Conservation (phyloP, 2,797 vertebrate genomes). For the Antrozous pallidus region DNA sequence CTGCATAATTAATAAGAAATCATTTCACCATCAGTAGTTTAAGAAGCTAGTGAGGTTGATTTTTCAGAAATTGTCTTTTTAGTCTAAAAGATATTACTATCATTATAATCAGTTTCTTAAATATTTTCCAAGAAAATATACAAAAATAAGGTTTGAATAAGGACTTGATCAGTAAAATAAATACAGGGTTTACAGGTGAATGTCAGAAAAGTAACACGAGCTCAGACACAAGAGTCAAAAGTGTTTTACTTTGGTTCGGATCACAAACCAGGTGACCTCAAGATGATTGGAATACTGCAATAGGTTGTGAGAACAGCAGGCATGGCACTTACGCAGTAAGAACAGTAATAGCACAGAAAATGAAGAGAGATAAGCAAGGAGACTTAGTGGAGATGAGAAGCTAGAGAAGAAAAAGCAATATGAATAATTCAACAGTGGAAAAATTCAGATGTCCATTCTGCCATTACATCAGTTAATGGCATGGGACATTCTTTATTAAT, state of each 20-base stretch:
- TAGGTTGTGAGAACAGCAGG: background rate
- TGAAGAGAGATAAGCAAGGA: background rate
- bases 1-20: background rate
- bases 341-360: background rate
- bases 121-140: slow-evolving; percentile 27
- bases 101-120: slow-evolving; percentile 22
- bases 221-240: background rate
- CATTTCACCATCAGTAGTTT: background rate
- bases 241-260: background rate
- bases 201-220: slow-evolving; percentile 22
- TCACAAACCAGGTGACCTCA: background rate
- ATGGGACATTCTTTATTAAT: background rate
- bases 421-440: slow-evolving; percentile 21
- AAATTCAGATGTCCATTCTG: background rate
- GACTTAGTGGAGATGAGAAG: background rate
- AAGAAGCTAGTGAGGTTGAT: slow-evolving; percentile 18
- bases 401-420: slow-evolving; percentile 1
- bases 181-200: background rate
- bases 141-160: slow-evolving; percentile 21
- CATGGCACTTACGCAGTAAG: background rate
- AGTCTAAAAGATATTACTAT: slow-evolving; percentile 10
- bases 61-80: slow-evolving; percentile 48
- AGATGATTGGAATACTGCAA: background rate
- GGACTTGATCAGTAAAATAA: background rate
- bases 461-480: background rate